These are phyloP conservation scores for Patiria miniata DNA, from an alignment of 35 echinoderm and acorn worm genomes.

Conservation along the genomic window DNA sequence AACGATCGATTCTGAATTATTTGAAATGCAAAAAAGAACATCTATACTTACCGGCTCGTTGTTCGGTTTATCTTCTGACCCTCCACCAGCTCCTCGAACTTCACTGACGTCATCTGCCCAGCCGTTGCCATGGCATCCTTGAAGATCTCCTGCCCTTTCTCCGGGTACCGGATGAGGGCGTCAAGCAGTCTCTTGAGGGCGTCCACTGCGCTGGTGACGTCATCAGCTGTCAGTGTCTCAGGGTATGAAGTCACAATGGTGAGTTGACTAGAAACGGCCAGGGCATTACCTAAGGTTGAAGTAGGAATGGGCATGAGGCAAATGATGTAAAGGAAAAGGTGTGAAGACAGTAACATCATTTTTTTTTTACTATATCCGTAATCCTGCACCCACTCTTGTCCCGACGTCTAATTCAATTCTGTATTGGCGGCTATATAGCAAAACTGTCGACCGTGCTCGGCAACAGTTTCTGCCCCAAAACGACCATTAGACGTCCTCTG, in stretches of 20 bases:
- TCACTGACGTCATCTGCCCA: slow-evolving; percentile 10
- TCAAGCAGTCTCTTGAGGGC: neutral
- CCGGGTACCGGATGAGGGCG: neutral
- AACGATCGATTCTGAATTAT: too few species aligned
- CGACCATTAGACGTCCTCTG: too few species aligned
- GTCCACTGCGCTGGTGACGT: neutral
- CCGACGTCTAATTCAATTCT: too few species aligned
- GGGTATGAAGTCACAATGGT: neutral
- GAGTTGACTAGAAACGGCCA: neutral
- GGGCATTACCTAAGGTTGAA: neutral
- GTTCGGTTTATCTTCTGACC: slow-evolving; percentile 2
- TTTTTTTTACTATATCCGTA: too few species aligned
- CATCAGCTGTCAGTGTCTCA: neutral
- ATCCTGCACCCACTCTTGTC: too few species aligned
- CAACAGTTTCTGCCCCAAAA: too few species aligned
- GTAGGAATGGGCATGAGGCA: too few species aligned
- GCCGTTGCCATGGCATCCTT: neutral
- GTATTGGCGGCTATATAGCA: too few species aligned
- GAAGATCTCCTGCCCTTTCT: slow-evolving; percentile 6
- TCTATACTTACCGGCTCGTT: neutral
- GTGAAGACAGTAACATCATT: too few species aligned
- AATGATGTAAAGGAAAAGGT: too few species aligned
- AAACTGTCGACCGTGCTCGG: too few species aligned
- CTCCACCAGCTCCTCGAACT: neutral
- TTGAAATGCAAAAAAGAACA: neutral